phyloP scores from a whole-genome alignment of 2,113 vertebrate genomes.

The Chelonoidis abingdonii region DNA sequence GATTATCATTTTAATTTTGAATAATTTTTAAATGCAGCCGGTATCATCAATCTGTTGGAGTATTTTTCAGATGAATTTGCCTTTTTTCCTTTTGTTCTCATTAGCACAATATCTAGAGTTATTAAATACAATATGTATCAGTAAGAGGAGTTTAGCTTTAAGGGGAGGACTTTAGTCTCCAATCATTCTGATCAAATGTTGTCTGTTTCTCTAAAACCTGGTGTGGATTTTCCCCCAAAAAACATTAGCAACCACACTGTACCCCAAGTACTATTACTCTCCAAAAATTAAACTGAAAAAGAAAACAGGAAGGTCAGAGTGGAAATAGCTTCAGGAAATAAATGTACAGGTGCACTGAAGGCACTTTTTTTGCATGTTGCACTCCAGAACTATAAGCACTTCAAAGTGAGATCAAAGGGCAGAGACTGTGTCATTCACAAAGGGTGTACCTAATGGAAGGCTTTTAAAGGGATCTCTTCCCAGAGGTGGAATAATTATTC shows the following conservation, averaged over 20 bases:
- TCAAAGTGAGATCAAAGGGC: background rate
- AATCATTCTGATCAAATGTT: background rate
- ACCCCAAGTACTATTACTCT: conserved; percentile 14
- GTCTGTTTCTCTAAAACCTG: background rate
- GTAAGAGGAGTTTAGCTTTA: conserved; percentile 28
- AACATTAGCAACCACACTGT: background rate
- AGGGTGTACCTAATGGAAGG: background rate
- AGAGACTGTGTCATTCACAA: background rate
- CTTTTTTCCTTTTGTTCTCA: background rate
- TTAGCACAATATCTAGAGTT: background rate
- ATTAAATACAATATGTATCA: conserved; percentile 2
- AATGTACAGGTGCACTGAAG: conserved; percentile 20
- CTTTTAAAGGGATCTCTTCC: background rate
- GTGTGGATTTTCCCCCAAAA: conserved; percentile 17
- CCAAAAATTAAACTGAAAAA: conserved; percentile 32
- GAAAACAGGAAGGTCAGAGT: background rate
- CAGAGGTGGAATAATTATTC: background rate
- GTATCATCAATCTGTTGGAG: conserved; percentile 9
- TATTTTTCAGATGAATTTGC: conserved; percentile 27
- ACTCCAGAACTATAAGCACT: conserved; percentile 28
- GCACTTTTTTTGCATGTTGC: conserved; percentile 17
- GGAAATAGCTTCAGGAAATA: conserved; percentile 15
- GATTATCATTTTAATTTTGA: conserved; percentile 25
- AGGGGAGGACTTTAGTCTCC: background rate
- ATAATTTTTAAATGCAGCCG: conserved; percentile 15